These are phyloP conservation scores for Horisme vitalbata DNA, from an alignment of 2,888 invertebrate species.

Conservation along the genomic window DNA sequence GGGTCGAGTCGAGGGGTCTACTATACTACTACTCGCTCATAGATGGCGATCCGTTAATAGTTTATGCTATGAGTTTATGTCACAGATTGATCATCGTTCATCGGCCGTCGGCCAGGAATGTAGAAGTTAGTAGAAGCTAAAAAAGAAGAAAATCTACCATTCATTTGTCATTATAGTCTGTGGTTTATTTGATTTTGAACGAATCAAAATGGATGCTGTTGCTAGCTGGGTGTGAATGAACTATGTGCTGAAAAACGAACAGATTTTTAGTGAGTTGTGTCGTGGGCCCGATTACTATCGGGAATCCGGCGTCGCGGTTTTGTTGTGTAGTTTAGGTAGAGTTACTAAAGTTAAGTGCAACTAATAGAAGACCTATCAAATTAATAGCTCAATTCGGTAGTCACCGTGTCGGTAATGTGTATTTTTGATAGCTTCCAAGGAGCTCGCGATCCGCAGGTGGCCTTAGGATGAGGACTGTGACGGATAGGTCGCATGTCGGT, in stretches of 20 bases:
- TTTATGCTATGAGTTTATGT: no score
- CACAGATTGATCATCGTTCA: no score
- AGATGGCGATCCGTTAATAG: no score
- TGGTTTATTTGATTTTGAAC: slow-evolving; percentile 53
- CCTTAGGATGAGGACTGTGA: slow-evolving; percentile 80
- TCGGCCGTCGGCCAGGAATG: no score
- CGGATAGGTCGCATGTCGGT: slow-evolving; percentile 68
- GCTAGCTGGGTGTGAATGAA: slow-evolving; percentile 84
- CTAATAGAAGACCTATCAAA: slow-evolving; percentile 49
- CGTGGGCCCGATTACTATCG: slow-evolving; percentile 75
- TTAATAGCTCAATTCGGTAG: slow-evolving; percentile 64
- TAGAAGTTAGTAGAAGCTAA: no score
- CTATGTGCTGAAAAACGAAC: slow-evolving; percentile 81
- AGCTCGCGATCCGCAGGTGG: slow-evolving; percentile 76
- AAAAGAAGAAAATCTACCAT: no score
- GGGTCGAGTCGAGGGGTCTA: no score
- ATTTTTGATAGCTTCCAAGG: slow-evolving; percentile 70
- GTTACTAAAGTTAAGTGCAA: slow-evolving; percentile 62
- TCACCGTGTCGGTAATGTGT: slow-evolving; percentile 80
- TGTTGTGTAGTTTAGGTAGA: slow-evolving; percentile 61
- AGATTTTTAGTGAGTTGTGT: slow-evolving; percentile 81
- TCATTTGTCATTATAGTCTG: no score
- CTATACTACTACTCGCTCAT: no score
- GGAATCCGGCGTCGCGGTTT: slow-evolving; percentile 71
- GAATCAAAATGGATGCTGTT: slow-evolving; percentile 84